A percentile compares a stretch with the other conserved stretches of the same genome.
These are phyloP conservation scores for Protomyctophum bolini DNA, from an alignment of 2,113 vertebrate species.

Conservation along the genomic window DNA sequence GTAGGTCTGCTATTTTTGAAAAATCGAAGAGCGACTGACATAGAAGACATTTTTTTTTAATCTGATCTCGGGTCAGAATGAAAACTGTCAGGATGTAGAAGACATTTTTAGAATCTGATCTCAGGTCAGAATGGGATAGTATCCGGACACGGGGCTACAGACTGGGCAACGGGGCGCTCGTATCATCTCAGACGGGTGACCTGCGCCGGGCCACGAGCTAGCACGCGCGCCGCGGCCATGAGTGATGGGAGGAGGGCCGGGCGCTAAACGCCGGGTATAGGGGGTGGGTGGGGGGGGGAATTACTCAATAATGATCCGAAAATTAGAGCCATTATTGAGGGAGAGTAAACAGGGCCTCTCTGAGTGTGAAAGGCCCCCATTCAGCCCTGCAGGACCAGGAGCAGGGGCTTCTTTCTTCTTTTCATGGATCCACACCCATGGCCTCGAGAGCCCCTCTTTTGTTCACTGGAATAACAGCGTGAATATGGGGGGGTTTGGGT, in stretches of 20 bases:
- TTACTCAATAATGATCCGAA: constrained; percentile 83
- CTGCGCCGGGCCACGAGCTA: constrained; percentile 21
- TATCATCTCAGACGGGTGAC: constrained; percentile 25
- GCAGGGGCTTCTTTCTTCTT: constrained; percentile 77
- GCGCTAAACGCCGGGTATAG: constrained; percentile 56
- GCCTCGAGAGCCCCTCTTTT: constrained; percentile 77
- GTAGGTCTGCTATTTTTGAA: too few species aligned
- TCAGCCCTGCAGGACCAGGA: constrained; percentile 76
- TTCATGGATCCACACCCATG: constrained; percentile 76
- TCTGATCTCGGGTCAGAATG: too few species aligned
- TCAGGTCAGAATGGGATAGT: too few species aligned
- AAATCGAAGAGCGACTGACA: too few species aligned
- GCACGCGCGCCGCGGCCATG: constrained; percentile 29
- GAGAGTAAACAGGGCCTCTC: constrained; percentile 83
- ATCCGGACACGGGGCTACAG: constrained; percentile 16
- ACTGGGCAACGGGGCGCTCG: constrained; percentile 7
- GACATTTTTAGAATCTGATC: too few species aligned
- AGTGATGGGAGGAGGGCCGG: constrained; percentile 60
- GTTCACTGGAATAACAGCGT: constrained; percentile 74
- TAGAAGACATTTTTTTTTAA: too few species aligned
- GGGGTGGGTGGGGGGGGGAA: constrained; percentile 69
- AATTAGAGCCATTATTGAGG: constrained; percentile 82
- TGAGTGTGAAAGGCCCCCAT: constrained; percentile 79
- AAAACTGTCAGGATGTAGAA: too few species aligned
- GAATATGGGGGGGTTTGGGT: constrained; percentile 59